Evolutionary conservation across 2,113 vertebrate genomes (phyloP), one percentile per base, ranked within the genome.

Genomic region (Lonchura striata): DNA sequence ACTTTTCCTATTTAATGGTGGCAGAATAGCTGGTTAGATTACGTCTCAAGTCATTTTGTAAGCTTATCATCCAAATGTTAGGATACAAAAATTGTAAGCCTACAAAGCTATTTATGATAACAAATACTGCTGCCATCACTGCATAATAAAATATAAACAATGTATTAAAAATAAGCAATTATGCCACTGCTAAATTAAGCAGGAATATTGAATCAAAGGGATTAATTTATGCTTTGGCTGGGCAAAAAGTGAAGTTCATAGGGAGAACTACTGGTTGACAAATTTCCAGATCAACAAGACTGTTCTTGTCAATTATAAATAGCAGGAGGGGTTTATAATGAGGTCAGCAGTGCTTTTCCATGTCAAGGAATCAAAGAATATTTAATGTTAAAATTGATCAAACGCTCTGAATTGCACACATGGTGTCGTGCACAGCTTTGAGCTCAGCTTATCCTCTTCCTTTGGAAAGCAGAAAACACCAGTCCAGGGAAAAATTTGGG

Each of bases 1-100:
- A 93, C 95, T 96, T 95, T 96, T 97, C 97, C 95, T 97, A 95
- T 65, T 95, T 95, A 92, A 94, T 95, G 80, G 89, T 94, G 92
- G 97, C 95, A 94, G 95, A 96, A 90, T 83, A 84, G 95, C 95
- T 97, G 95, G 93, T 89, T 95, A 93, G 94, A 92, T 94, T 93
- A 94, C 28, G 75, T 96, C 87, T 44, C 28, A 53, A 94, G 87
- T 83, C 35, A 82, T 92, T 92, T 88, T 95, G 89, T 53, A 52
- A 61, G 93, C 71, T 88, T 85, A 93, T 84, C 88, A 94, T 92
- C 88, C 83, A 94, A 97, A 95, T 92, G 86, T 22, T 56, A 72
- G 92, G 89, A 75, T 41, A 71, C 44, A 91, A 90, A 96, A 96
- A 94, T 86, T 69, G 94, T 78, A 28, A 95, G 61, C 89, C 89